Evolutionary conservation across 2,113 vertebrate species (phyloP).

Genomic region (Ginglymostoma cirratum): DNA sequence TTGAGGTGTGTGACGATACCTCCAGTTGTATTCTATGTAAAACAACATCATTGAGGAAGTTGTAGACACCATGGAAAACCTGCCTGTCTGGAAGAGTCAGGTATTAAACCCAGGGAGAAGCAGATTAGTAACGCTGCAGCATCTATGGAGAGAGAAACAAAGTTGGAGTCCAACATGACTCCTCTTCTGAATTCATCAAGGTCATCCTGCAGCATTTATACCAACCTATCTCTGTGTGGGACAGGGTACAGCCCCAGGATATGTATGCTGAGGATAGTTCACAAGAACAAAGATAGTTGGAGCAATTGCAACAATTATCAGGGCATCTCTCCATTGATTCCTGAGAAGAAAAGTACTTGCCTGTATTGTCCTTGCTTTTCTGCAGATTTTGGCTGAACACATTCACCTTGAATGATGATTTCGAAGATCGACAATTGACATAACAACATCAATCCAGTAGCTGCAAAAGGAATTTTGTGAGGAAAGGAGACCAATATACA

Average conservation of each 20-base stretch:
- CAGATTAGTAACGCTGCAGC: background rate
- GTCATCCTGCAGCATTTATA: background rate
- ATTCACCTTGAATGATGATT: too few species aligned
- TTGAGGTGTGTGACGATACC: background rate
- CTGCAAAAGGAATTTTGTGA: too few species aligned
- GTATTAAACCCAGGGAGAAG: background rate
- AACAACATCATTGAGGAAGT: background rate
- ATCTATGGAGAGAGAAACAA: too few species aligned
- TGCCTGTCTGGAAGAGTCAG: background rate
- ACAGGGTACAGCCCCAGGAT: background rate
- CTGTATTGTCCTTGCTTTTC: too few species aligned
- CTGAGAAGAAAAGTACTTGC: too few species aligned
- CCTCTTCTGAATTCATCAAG: background rate
- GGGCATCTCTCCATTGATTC: background rate
- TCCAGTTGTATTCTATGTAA: background rate
- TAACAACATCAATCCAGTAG: too few species aligned
- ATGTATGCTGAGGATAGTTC: background rate
- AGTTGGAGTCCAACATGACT: too few species aligned
- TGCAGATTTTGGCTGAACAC: too few species aligned
- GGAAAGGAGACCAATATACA: too few species aligned
- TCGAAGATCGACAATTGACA: too few species aligned
- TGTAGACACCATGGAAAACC: background rate
- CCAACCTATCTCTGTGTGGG: background rate
- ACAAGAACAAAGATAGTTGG: background rate
- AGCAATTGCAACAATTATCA: background rate